Conservation (phyloP, 1,140 invertebrate species). For the Rhizoglyphus robini region DNA sequence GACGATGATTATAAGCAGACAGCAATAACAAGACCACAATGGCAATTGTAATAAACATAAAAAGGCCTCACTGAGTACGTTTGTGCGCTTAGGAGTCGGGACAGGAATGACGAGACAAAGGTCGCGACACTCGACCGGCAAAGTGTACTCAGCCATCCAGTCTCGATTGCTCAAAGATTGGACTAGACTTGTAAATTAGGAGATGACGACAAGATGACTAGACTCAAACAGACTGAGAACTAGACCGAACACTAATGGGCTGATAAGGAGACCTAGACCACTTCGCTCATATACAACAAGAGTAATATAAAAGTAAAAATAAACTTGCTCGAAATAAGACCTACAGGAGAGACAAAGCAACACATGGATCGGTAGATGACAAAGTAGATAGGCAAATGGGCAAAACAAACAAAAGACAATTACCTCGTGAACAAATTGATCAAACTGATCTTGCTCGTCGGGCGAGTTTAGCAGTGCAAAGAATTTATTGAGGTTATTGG, state of each 20-base stretch:
- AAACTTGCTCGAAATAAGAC: too few species aligned
- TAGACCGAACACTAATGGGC: neutral
- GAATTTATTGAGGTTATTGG: neutral
- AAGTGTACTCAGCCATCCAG: neutral
- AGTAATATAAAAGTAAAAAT: too few species aligned
- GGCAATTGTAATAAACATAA: neutral
- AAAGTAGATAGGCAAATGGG: too few species aligned
- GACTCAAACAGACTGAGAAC: neutral
- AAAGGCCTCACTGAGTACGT: neutral
- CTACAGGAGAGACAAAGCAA: too few species aligned
- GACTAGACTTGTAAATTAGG: constrained; percentile 11
- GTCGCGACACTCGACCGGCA: constrained; percentile 5
- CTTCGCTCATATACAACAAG: too few species aligned
- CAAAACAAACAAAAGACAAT: too few species aligned
- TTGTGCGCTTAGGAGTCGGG: neutral
- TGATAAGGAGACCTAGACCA: neutral
- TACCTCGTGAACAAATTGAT: constrained; percentile 3
- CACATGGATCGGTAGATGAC: too few species aligned
- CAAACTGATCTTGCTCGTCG: neutral
- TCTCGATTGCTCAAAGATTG: neutral
- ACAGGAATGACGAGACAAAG: constrained; percentile 2
- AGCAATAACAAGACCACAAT: constrained; percentile 9
- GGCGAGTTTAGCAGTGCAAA: neutral
- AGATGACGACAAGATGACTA: constrained; percentile 14
- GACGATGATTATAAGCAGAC: neutral